Base-by-base conservation (phyloP, 2,888 invertebrate genomes). In the Eristalinus aeneus region DNA sequence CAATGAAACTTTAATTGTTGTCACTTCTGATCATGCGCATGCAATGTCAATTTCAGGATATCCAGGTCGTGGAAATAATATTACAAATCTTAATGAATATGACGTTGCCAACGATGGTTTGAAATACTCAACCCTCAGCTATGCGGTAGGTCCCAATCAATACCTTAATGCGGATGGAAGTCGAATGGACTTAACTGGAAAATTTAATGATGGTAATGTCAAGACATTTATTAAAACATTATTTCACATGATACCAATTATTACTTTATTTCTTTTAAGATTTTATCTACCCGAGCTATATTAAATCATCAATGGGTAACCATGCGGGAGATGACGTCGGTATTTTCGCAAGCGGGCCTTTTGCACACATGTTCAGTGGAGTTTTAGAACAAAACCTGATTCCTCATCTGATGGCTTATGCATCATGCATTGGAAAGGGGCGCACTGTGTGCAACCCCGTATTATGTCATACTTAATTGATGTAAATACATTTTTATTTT, bases 241-340 rank as follows among this genome's bases (percentile, higher is more conserved):
- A 46, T 46, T 46, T 46, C 2, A 39, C 12, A 46, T 16, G 46
- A 8, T 46, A 2, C 27, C 12, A 8, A 46, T 8, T 46, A 8
- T 8, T 8, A 16, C 16, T 8, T n/a, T n/a, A 1, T 16, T n/a
- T 58, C 32, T 22, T 54, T 23, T 72, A 91, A n/a, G 91, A 88
- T 22, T 89, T 89, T 22, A 78, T 84, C 4, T 90, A 89, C 11
- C 91, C 91, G 6, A 88, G 90, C 61, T 91, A 91, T 22, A 88
- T 91, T 8, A 69, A 84, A 10, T 88, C 88, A 58, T 58, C 90
- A 0, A 91, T 93, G 16, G 96, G 96, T 89, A 96, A 95, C 0
- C 96, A 96, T 89, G 96, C 95, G 0, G 96, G 96, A 0, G 97
- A 97, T 84, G 97, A 97, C 90, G 97, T 97, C 0, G 95, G 94